phyloP scores from a whole-genome alignment of 2,797 vertebrate species.

The Hyperoplus lanceolatus region DNA sequence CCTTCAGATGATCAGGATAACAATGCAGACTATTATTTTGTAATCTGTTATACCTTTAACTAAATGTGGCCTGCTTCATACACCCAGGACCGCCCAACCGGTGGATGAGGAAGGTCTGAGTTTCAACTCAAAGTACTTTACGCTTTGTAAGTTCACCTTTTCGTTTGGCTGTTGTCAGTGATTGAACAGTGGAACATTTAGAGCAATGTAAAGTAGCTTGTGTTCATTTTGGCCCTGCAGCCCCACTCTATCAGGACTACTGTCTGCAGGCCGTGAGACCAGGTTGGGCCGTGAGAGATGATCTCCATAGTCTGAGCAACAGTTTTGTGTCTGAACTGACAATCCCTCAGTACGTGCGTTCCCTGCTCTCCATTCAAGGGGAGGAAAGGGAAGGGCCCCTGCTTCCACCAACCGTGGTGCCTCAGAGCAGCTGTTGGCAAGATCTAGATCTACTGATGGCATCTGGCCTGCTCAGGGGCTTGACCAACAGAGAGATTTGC shows the following conservation, averaged over 20 bases:
- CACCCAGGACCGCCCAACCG: constrained; percentile 50
- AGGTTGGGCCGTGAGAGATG: constrained; percentile 35
- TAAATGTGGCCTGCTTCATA: constrained; percentile 4
- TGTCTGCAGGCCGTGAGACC: constrained; percentile 57
- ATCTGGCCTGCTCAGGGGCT: constrained; percentile 68
- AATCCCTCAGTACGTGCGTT: constrained; percentile 8
- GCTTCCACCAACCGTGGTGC: constrained; percentile 38
- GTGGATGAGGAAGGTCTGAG: constrained; percentile 44
- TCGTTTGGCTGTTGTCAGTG: not conserved
- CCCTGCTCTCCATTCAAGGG: constrained; percentile 32
- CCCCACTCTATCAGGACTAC: constrained; percentile 88
- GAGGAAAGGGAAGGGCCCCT: not conserved
- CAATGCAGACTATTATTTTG: not conserved
- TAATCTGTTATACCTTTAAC: not conserved
- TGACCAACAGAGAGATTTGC: constrained; percentile 73
- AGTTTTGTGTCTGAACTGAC: constrained; percentile 62
- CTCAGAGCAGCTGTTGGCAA: constrained; percentile 83
- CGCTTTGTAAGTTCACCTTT: constrained; percentile 74
- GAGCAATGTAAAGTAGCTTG: not conserved
- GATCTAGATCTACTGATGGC: constrained; percentile 84
- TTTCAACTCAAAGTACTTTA: constrained; percentile 80
- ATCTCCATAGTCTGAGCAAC: constrained; percentile 52
- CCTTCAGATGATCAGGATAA: not conserved
- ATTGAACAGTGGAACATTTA: not conserved
- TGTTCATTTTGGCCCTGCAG: constrained; percentile 53